Evolutionary conservation across 2,797 vertebrate species (phyloP), one percentile per base, ranked within the genome.

Genomic region (Numenius phaeopus): DNA sequence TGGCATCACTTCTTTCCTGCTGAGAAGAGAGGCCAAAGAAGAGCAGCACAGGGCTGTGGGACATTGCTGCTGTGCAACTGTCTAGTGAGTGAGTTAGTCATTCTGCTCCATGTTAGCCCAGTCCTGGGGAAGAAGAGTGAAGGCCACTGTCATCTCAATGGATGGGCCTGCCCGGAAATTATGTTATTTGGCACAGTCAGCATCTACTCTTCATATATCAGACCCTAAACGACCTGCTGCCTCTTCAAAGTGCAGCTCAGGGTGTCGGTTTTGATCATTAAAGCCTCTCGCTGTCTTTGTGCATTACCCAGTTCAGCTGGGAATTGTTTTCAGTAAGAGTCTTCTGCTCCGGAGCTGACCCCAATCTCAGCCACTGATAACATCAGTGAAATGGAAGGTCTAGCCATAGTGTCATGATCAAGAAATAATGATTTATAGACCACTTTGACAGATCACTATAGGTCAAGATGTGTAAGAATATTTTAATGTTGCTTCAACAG

Each of bases 101-200:
- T 32, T 32, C 71, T 83, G 44, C n/a, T 86, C 27, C 6, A 1
- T 4, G 5, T 80, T 87, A 92, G 58, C 22, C 6, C 37, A 37
- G 72, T 54, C 37, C 37, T 75, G 16, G 29, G 78, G 62, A 82
- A 92, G 52, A 62, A 77, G 55, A 77, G 61, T 64, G 65, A 77
- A 0, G 1, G 55, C 70, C 2, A 5, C 81, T 78, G 83, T 87
- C 57, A 78, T 66, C 44, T 81, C 80, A 85, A 20, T 20, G 37
- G 77, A 66, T 57, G 5, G 17, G 15, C 6, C 46, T 87, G 57
- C 30, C 52, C 0, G 0, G 42, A 81, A 76, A 90, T 79, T 62
- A 46, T 72, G n/a, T 49, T 92, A 50, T 94, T 87, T 81, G 75
- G 37, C 58, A 59, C 40, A 78, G 82, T 96, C 79, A 92, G 84